Conservation (phyloP, 2,888 invertebrate species). For the Cantharis rufa region DNA sequence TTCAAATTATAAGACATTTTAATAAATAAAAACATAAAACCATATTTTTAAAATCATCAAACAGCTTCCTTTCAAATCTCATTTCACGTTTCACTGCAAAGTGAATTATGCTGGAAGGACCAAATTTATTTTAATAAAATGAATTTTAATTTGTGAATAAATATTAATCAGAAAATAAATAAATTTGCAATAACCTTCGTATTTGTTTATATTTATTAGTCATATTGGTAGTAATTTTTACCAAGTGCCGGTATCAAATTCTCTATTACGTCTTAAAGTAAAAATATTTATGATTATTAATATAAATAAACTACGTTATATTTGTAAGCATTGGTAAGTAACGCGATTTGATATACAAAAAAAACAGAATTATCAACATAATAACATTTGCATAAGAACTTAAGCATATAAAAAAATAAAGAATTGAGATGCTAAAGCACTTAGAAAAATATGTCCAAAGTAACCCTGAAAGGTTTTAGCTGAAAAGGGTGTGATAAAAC, state of each 20-base stretch:
- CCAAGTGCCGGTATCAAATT: neutral
- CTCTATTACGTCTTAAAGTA: neutral
- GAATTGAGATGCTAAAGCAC: neutral
- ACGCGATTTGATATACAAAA: neutral
- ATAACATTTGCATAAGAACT: neutral
- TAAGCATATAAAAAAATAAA: neutral
- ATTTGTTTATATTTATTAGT: neutral
- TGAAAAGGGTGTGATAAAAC: slow-evolving; percentile 14
- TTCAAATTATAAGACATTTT: neutral
- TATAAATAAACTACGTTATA: neutral
- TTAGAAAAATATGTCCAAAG: slow-evolving; percentile 2
- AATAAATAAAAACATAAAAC: neutral
- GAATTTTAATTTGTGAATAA: neutral
- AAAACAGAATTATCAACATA: neutral
- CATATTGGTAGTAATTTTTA: neutral
- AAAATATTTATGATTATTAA: neutral
- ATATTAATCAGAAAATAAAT: neutral
- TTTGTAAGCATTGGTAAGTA: neutral
- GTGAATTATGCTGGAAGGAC: neutral
- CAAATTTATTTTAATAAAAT: neutral
- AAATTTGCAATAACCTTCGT: neutral
- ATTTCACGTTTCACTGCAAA: neutral
- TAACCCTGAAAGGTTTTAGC: slow-evolving; percentile 1
- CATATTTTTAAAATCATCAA: neutral
- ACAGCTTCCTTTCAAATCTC: neutral